These are phyloP conservation scores for Pagetopsis macropterus DNA, from an alignment of 2,797 vertebrate species.

Conservation along the genomic window DNA sequence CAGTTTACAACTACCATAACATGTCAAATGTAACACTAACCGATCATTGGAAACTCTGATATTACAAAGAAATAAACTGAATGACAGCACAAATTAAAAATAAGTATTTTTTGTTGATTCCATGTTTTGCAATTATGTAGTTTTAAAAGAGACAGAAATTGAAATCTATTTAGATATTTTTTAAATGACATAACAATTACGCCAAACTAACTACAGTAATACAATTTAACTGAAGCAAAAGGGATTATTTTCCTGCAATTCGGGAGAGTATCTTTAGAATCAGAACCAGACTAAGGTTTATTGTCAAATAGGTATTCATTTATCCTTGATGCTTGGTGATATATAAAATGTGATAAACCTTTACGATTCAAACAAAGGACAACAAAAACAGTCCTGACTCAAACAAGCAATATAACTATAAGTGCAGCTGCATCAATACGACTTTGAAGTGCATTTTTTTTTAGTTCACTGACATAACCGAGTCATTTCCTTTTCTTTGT, in stretches of 20 bases:
- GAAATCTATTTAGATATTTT: background rate
- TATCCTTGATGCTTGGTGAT: too few relatives aligned
- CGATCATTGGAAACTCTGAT: background rate
- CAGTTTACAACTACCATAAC: background rate
- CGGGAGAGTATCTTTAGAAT: background rate
- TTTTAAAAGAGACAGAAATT: background rate
- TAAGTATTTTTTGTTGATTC: background rate
- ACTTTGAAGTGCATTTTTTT: too few relatives aligned
- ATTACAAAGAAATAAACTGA: background rate
- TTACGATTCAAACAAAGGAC: too few relatives aligned
- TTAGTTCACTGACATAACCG: too few relatives aligned
- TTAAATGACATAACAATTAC: too few relatives aligned
- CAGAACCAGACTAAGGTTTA: too few relatives aligned
- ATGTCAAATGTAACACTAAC: background rate
- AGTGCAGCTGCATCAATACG: too few relatives aligned
- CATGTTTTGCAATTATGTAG: background rate
- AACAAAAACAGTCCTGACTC: too few relatives aligned
- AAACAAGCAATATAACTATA: too few relatives aligned
- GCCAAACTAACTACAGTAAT: background rate
- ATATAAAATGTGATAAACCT: too few relatives aligned
- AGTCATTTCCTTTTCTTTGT: too few relatives aligned
- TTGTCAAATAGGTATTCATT: too few relatives aligned
- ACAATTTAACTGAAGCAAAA: background rate
- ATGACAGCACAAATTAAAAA: background rate
- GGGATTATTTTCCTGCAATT: background rate